Evolutionary conservation across 2,888 invertebrate genomes (phyloP), one percentile per base, ranked within the genome.

Genomic region (Gastrophysa polygoni): DNA sequence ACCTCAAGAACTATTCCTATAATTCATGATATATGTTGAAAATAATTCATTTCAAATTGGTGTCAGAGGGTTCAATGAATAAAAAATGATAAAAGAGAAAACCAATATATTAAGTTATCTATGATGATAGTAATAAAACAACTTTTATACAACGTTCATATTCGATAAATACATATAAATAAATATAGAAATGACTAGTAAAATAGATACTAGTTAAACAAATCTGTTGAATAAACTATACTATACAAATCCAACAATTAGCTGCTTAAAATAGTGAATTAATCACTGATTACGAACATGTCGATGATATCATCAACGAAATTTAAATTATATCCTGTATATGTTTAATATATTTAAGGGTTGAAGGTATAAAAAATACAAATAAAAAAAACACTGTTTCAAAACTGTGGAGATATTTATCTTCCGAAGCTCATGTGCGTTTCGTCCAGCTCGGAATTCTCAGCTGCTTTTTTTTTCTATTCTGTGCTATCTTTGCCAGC

Each of bases 161-260:
- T 68, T 71, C 49, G 71, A 74, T 74, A 76, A 76, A 76, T 73
- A 74, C 68, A 72, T 76, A 72, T 76, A 71, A 71, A 71, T 74
- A 73, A 75, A 73, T 77, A 77, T 78, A 77, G 78, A 80, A 80
- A 80, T 81, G 81, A 81, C 81, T 81, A 81, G 81, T 79, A 77
- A 77, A 73, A 71, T 66, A 71, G 70, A 75, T 72, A 69, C 57
- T 69, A 62, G 63, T 67, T 66, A 66, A 63, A 59, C 62, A 66
- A 57, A 75, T 71, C 71, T 73, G 73, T 78, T 78, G 78, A 75
- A 79, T 80, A 80, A 78, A 79, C 79, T 78, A 79, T 77, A 76
- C 75, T 75, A 75, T 73, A 77, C 73, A 76, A 72, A 73, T 73
- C 71, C 75, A 77, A 78, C 76, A 77, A 77, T 75, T 72, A 78